Evolutionary conservation across 2,888 invertebrate genomes (phyloP).

Genomic region (Caenorhabditis panamensis): DNA sequence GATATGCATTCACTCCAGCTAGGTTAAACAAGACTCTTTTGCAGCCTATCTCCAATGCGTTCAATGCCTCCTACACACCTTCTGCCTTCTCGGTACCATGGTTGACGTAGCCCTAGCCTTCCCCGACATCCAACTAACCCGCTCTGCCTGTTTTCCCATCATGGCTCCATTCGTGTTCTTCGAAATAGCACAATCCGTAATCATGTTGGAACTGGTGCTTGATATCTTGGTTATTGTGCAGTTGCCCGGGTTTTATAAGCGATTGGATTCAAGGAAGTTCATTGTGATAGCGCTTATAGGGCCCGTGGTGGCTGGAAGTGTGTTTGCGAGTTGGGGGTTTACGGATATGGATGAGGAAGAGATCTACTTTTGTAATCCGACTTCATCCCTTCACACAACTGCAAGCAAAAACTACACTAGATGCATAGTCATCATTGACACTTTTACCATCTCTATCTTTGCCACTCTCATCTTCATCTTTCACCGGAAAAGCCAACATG

Average conservation of each 20-base stretch:
- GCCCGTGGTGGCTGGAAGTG: slow-evolving; percentile 7
- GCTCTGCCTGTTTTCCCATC: not conserved
- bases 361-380: slow-evolving; percentile 38
- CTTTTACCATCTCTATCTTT: slow-evolving; percentile 13
- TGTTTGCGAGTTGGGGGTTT: slow-evolving; percentile 35
- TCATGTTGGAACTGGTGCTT: slow-evolving; percentile 12
- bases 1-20: too few species aligned
- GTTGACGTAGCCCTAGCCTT: slow-evolving; percentile 1
- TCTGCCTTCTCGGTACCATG: slow-evolving; percentile 18
- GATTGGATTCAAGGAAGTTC: slow-evolving; percentile 8
- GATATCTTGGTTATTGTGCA: slow-evolving; percentile 25
- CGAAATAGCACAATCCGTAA: slow-evolving; percentile 19
- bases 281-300: not conserved
- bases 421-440: slow-evolving; percentile 25
- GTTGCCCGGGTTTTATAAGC: slow-evolving; percentile 13
- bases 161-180: slow-evolving; percentile 9
- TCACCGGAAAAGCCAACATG: slow-evolving; percentile 21
- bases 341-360: slow-evolving; percentile 28
- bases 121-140: not conserved
- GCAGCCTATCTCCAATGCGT: slow-evolving; percentile 22
- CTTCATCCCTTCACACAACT: slow-evolving; percentile 20
- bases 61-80: slow-evolving; percentile 15
- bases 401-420: slow-evolving; percentile 34
- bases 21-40: not conserved
- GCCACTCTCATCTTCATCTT: slow-evolving; percentile 15